Evolutionary conservation across 2,797 vertebrate genomes (phyloP).

Genomic region (Squalus acanthias): DNA sequence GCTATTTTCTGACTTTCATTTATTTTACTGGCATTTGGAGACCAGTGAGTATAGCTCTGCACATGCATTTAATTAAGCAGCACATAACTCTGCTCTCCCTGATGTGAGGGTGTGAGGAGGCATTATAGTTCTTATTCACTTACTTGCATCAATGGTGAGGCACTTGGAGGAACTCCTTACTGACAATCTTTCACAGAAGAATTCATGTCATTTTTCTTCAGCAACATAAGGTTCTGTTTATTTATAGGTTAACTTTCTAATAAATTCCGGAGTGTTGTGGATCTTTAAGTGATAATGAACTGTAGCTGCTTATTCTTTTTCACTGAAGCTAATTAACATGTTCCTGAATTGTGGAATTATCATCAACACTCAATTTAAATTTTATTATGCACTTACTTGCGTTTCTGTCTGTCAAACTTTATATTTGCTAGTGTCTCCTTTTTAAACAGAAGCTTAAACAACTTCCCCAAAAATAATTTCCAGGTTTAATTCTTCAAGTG

Average conservation of each 20-base stretch:
- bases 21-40: not conserved
- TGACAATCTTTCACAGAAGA: not conserved
- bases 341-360: not conserved
- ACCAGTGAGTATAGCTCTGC: not conserved
- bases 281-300: conserved; percentile 31
- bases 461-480: not conserved
- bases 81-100: not conserved
- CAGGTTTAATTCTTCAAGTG: not conserved
- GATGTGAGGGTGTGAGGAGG: not conserved
- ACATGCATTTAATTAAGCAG: not conserved
- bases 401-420: conserved; percentile 8
- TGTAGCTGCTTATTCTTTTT: conserved; percentile 10
- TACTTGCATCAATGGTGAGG: conserved; percentile 7
- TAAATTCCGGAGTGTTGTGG: not conserved
- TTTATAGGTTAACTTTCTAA: conserved; percentile 15
- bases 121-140: not conserved
- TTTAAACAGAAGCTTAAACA: no score
- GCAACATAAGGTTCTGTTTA: conserved; percentile 10
- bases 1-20: not conserved
- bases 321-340: conserved; percentile 20
- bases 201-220: not conserved
- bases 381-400: not conserved
- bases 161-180: not conserved
- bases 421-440: not conserved
- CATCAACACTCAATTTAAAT: not conserved